Evolutionary conservation across 2,888 invertebrate genomes (phyloP), one percentile per base, ranked within the genome.

Genomic region (Caenorhabditis panamensis): DNA sequence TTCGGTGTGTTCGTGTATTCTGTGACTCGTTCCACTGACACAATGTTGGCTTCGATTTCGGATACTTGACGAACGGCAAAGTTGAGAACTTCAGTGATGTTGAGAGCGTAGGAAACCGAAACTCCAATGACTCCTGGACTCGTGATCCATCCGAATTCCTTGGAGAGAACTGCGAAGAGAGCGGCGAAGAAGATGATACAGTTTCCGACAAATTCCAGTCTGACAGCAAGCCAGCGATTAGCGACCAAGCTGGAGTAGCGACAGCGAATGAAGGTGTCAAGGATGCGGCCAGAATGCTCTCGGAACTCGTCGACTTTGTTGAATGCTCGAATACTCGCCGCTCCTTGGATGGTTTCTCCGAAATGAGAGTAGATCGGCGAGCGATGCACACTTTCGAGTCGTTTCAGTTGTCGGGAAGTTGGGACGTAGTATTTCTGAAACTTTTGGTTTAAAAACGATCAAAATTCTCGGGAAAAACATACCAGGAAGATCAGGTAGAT

Each of bases 21-120:
- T 24, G 84, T 84, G n/a, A 90, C 83, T 91, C 97, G 94, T 92
- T 97, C 97, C 0, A 97, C 96, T 2, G 97, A 95, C 0, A 97
- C 97, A 87, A 97, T 96, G 92, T 97, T 97, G 0, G 97, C 96
- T 93, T 98, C 97, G 41, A 97, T 95, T 90, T 97, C 97, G 1
- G 96, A 96, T 0, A 96, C 95, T 95, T 97, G 96, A 84, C 97
- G 93, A 22, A 98, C 97, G 87, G 97, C 93, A 96, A 96, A 96
- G 92, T 97, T 97, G 54, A 98, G 92, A 0, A 96, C 96, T 93
- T 96, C 96, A 0, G 97, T 97, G 77, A 96, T 95, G 95, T 96
- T 91, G 26, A 90, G 90, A 56, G 93, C 92, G 86, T 93, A 93
- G 16, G 92, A 92, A 62, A 93, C 91, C 2, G 93, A 92, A 13